Evolutionary conservation across 2,888 invertebrate species (phyloP).

Genomic region (Tetrapedia diversipes): DNA sequence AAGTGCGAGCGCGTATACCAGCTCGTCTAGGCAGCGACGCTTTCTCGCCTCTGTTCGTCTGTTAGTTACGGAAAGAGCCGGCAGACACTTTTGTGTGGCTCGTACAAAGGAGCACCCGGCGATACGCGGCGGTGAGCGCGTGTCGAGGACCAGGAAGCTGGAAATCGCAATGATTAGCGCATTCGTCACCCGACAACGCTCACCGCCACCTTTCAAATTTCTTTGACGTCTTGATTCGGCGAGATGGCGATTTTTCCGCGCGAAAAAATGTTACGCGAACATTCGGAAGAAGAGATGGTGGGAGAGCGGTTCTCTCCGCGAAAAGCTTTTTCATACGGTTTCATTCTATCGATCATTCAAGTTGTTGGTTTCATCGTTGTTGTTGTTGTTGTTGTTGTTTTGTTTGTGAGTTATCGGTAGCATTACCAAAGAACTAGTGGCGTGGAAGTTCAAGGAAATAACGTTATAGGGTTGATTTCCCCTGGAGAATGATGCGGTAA

Average conservation of each 20-base stretch:
- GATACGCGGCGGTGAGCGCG: conserved; percentile 8
- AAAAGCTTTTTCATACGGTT: background rate
- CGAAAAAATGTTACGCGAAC: background rate
- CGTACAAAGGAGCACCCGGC: conserved; percentile 55
- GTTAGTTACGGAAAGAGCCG: conserved; percentile 59
- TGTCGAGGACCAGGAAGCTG: conserved; percentile 20
- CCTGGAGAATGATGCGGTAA: conserved; percentile 3
- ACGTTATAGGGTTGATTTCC: conserved; percentile 1
- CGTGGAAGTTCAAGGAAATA: conserved; percentile 16
- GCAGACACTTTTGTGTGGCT: conserved; percentile 67
- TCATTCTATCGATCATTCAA: background rate
- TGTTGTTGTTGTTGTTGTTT: background rate
- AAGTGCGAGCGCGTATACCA: conserved; percentile 32
- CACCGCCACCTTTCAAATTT: conserved; percentile 14
- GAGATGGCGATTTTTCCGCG: background rate
- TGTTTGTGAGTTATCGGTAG: background rate
- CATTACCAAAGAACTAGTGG: background rate
- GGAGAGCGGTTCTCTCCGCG: background rate
- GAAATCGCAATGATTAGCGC: conserved; percentile 56
- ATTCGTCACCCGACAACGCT: background rate
- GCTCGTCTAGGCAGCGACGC: too few relatives aligned
- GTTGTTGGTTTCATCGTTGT: background rate
- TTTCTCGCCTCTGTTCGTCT: conserved; percentile 36
- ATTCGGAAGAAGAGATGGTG: background rate
- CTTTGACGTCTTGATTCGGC: background rate